Evolutionary conservation across 2,888 invertebrate genomes (phyloP), one percentile per base, ranked within the genome.

Genomic region (Rotaria sp.): DNA sequence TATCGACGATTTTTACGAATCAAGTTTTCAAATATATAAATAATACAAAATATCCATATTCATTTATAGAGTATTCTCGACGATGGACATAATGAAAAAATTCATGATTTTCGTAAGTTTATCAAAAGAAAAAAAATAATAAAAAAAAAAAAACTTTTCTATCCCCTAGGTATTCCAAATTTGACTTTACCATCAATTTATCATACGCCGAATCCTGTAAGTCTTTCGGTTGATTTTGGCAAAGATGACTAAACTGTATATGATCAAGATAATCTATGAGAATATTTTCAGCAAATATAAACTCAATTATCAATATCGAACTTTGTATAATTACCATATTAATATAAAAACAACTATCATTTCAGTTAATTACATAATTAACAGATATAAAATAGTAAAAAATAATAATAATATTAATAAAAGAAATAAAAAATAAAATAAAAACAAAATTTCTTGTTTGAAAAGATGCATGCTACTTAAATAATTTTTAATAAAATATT

Each of bases 141-240:
- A 26, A n/a, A n/a, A n/a, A 3, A 26, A 67, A 35, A 30, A 35
- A 11, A n/a, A 13, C 4, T 4, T 26, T 26, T 11, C 26, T 26
- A 11, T 50, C 15, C 18, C 50, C 4, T 80, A 80, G 80, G 80
- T 18, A 45, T 80, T n/a, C 80, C 80, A 80, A 80, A 80, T 80
- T 45, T 80, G 8, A 45, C 80, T 13, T 26, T n/a, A 41, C 80
- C 80, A 26, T 80, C 80, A 24, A 80, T 80, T 15, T 80, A 80
- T 45, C 80, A 80, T 45, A 45, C n/a, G 26, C 80, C 80, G 13
- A 80, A 80, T 45, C 45, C 80, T 41, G 80, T 80, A 80, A 80
- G 80, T 80, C 55, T 55, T 26, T 55, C 26, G 55, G 55, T 55
- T 55, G 55, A 55, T 26, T 26, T 8, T 55, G 55, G 26, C 55